These are phyloP conservation scores for Synergus umbraculus DNA, from an alignment of 2,888 invertebrate genomes.

Conservation along the genomic window DNA sequence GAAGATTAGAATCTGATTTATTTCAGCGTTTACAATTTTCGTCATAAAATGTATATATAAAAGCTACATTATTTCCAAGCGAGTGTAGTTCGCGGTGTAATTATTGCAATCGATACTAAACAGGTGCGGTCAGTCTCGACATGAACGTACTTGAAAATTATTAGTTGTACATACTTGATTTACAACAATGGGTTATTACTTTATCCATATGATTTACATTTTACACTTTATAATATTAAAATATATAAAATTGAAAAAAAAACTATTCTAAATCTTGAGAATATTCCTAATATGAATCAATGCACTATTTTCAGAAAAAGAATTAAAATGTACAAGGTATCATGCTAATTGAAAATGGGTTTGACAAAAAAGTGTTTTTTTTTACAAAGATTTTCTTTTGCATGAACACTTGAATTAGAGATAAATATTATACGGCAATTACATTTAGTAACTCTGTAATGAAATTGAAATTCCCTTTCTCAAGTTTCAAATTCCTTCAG, in stretches of 20 bases:
- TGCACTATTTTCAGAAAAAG: too few species aligned
- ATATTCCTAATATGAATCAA: too few species aligned
- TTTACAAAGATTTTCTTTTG: not conserved
- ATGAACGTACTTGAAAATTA: conserved; percentile 15
- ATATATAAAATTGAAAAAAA: too few species aligned
- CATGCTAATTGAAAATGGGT: too few species aligned
- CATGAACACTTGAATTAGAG: not conserved
- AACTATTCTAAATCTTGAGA: too few species aligned
- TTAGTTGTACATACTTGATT: conserved; percentile 6
- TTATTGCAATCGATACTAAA: conserved; percentile 37
- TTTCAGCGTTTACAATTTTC: not conserved
- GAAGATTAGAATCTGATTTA: not conserved
- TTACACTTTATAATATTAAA: too few species aligned
- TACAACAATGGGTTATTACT: not conserved
- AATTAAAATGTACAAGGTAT: too few species aligned
- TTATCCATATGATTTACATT: not conserved
- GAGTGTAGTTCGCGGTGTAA: conserved; percentile 4
- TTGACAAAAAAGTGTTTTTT: not conserved
- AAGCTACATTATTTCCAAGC: not conserved
- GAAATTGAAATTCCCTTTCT: not conserved
- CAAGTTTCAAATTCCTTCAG: not conserved
- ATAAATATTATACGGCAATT: conserved; percentile 7
- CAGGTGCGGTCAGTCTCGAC: conserved; percentile 31
- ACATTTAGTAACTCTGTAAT: not conserved
- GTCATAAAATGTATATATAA: not conserved